phyloP scores from a whole-genome alignment of 2,888 invertebrate genomes.

The Nomada lathburiana region DNA sequence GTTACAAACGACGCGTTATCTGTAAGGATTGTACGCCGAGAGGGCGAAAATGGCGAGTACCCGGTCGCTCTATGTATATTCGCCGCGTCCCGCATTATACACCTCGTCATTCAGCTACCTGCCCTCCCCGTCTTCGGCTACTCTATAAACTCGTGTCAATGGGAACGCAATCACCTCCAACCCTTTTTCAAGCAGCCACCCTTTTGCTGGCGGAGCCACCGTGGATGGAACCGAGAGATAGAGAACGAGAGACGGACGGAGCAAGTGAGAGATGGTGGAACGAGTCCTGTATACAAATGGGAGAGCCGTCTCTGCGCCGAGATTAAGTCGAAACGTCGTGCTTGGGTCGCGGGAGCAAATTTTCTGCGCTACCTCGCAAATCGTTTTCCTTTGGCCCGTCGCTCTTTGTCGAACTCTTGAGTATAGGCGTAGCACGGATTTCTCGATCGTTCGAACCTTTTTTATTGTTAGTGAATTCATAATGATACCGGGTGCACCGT shows the following conservation, averaged over 20 bases:
- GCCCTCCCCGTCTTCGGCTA: slow-evolving; percentile 57
- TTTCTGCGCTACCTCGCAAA: slow-evolving; percentile 43
- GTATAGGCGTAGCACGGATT: not conserved
- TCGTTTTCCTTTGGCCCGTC: slow-evolving; percentile 9
- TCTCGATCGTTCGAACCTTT: slow-evolving; percentile 1
- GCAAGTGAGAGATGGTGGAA: slow-evolving; percentile 24
- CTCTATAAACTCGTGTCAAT: slow-evolving; percentile 76
- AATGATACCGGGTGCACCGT: not conserved
- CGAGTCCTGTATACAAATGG: slow-evolving; percentile 66
- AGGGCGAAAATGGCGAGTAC: slow-evolving; percentile 81
- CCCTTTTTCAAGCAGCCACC: slow-evolving; percentile 58
- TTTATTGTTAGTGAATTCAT: not conserved
- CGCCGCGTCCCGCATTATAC: slow-evolving; percentile 25
- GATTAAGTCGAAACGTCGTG: slow-evolving; percentile 65
- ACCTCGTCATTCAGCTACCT: slow-evolving; percentile 23
- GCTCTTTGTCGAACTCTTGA: not conserved
- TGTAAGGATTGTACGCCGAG: slow-evolving; percentile 79
- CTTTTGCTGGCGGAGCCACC: slow-evolving; percentile 14
- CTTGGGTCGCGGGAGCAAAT: slow-evolving; percentile 51
- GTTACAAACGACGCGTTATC: slow-evolving; percentile 83
- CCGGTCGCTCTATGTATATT: slow-evolving; percentile 76
- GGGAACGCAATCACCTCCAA: slow-evolving; percentile 74
- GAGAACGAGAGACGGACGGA: not conserved
- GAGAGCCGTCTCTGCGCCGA: slow-evolving; percentile 50
- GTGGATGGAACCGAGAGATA: slow-evolving; percentile 12